phyloP scores from a whole-genome alignment of 2,113 vertebrate genomes.

The Xenopus laevis region DNA sequence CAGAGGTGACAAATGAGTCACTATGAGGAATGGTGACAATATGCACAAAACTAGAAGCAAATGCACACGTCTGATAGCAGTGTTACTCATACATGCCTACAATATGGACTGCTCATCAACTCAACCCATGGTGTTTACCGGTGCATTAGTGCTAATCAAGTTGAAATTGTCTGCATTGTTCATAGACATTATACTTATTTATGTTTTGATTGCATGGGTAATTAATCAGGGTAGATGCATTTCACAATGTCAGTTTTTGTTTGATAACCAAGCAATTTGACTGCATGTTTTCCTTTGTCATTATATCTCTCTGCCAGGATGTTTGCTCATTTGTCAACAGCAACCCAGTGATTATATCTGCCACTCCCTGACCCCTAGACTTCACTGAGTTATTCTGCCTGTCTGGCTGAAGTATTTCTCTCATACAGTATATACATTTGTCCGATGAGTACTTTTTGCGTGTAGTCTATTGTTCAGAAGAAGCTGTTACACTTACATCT shows the following conservation, averaged over 20 bases:
- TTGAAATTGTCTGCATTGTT: slow-evolving; percentile 10
- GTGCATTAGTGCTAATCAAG: slow-evolving; percentile 14
- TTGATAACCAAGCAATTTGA: slow-evolving; percentile 14
- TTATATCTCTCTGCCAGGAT: slow-evolving; percentile 27
- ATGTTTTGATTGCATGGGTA: slow-evolving; percentile 34
- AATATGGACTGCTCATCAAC: too few relatives aligned
- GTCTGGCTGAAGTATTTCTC: neutral
- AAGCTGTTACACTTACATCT: too few relatives aligned
- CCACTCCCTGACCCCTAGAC: slow-evolving; percentile 29
- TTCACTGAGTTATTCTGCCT: neutral
- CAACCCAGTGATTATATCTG: slow-evolving; percentile 12
- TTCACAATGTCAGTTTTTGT: slow-evolving; percentile 33
- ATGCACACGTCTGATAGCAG: too few relatives aligned
- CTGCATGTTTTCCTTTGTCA: slow-evolving; percentile 30
- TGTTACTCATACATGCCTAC: too few relatives aligned
- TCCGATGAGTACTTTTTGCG: neutral
- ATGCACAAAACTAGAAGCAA: too few relatives aligned
- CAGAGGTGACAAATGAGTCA: too few relatives aligned
- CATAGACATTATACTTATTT: slow-evolving; percentile 25
- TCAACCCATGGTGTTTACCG: too few relatives aligned
- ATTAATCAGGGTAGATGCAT: slow-evolving; percentile 32
- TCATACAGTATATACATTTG: slow-evolving; percentile 1
- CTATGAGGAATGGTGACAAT: too few relatives aligned
- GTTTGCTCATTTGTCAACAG: slow-evolving; percentile 39
- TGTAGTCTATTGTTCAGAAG: neutral